Evolutionary conservation across 1,140 invertebrate genomes (phyloP).

Genomic region (Cotesia typhae): DNA sequence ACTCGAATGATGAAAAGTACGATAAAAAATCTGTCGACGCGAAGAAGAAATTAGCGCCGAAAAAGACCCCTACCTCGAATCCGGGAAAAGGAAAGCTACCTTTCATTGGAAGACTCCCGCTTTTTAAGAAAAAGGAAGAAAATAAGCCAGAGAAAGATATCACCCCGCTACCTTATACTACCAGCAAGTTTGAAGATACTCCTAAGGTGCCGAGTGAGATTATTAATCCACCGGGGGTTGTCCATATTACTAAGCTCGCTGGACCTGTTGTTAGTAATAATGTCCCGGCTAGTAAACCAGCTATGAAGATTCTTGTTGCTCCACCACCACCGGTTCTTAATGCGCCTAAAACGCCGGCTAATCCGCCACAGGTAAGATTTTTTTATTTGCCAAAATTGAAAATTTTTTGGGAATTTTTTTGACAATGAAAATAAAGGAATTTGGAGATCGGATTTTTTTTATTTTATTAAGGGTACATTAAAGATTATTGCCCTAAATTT

Average conservation of each 20-base stretch:
- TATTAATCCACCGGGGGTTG: constrained; percentile 66
- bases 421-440: too few species aligned
- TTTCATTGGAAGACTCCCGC: constrained; percentile 75
- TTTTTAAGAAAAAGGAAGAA: constrained; percentile 72
- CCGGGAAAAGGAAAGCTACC: constrained; percentile 69
- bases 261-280: constrained; percentile 52
- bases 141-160: constrained; percentile 60
- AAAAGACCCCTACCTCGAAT: constrained; percentile 50
- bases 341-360: constrained; percentile 42
- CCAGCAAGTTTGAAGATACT: constrained; percentile 62
- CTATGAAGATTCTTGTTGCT: constrained; percentile 60
- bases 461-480: too few species aligned
- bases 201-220: constrained; percentile 63
- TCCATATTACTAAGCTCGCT: constrained; percentile 68
- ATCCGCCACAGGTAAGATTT: constrained; percentile 43
- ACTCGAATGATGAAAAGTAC: constrained; percentile 61
- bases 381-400: too few species aligned
- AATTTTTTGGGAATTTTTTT: too few species aligned
- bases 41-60: constrained; percentile 48
- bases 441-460: too few species aligned
- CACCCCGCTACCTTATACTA: constrained; percentile 57
- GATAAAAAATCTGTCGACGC: constrained; percentile 59
- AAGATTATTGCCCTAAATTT: too few species aligned
- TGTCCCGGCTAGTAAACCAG: constrained; percentile 33
- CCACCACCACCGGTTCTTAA: constrained; percentile 57